Percentiles rank a stretch among this genome's conserved stretches.
These are phyloP conservation scores for Anser cygnoides DNA, from an alignment of 2,113 vertebrate genomes.

Conservation along the genomic window DNA sequence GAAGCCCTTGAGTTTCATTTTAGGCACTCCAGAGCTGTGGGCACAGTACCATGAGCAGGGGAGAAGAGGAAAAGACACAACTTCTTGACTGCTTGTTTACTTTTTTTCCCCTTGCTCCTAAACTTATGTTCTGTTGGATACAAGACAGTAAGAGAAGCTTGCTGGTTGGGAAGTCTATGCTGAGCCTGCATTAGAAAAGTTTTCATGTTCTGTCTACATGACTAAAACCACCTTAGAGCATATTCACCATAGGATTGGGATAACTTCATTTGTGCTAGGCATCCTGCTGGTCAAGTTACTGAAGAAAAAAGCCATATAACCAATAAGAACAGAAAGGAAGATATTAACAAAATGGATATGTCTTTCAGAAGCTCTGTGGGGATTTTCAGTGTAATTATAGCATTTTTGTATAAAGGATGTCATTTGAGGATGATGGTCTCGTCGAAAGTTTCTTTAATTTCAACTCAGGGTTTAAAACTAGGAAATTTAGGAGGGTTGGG, in stretches of 20 bases:
- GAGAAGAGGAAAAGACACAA: not conserved
- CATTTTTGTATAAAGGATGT: not conserved
- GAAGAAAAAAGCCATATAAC: not conserved
- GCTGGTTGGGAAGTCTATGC: not conserved
- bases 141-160: not conserved
- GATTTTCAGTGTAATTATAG: not conserved
- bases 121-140: not conserved
- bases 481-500: not conserved
- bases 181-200: not conserved
- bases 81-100: not conserved
- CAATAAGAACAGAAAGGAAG: no score
- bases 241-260: rapidly evolving
- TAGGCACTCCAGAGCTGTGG: not conserved
- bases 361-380: not conserved
- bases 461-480: not conserved
- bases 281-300: not conserved
- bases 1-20: not conserved
- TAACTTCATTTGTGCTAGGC: not conserved
- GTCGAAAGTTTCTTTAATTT: not conserved
- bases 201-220: not conserved
- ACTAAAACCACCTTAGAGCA: not conserved
- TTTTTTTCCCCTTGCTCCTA: not conserved
- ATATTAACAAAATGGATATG: not conserved
- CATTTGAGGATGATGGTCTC: not conserved
- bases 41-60: not conserved